A percentile compares a stretch with the other conserved stretches of the same genome.
Evolutionary conservation across 2,888 invertebrate genomes (phyloP).

Genomic region (Hirtodrosophila alboralis): DNA sequence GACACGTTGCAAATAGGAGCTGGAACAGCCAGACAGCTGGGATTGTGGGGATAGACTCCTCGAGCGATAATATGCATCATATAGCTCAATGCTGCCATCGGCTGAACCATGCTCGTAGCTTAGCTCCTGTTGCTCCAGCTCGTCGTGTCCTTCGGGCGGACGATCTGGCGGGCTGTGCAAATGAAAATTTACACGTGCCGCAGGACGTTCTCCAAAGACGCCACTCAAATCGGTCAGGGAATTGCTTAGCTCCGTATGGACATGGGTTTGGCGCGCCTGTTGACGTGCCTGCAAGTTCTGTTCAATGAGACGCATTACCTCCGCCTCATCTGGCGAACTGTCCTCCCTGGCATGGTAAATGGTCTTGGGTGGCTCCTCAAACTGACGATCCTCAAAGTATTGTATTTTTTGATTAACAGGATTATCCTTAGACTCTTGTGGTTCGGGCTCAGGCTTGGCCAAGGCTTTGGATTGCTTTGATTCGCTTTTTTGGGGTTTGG

Average conservation of each 20-base stretch:
- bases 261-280: constrained; percentile 31
- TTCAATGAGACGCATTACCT: constrained; percentile 84
- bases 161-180: constrained; percentile 85
- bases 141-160: constrained; percentile 84
- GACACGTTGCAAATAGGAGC: constrained; percentile 88
- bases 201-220: constrained; percentile 90
- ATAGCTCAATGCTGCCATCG: constrained; percentile 85
- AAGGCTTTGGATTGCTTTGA: constrained; percentile 27
- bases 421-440: constrained; percentile 83
- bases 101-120: constrained; percentile 72
- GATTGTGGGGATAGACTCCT: constrained; percentile 90
- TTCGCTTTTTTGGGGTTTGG: constrained; percentile 36
- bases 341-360: constrained; percentile 86
- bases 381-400: constrained; percentile 90
- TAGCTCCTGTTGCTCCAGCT: constrained; percentile 40
- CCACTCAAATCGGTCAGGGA: constrained; percentile 89
- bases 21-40: constrained; percentile 86
- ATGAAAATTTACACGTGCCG: constrained; percentile 82
- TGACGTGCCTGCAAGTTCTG: constrained; percentile 82
- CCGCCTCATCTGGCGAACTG: constrained; percentile 85
- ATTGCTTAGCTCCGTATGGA: constrained; percentile 81
- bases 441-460: background rate
- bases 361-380: constrained; percentile 84
- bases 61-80: constrained; percentile 88
- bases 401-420: constrained; percentile 88